Evolutionary conservation across 1,140 invertebrate species (phyloP), one percentile per base, ranked within the genome.

Genomic region (Bombus fervidus): DNA sequence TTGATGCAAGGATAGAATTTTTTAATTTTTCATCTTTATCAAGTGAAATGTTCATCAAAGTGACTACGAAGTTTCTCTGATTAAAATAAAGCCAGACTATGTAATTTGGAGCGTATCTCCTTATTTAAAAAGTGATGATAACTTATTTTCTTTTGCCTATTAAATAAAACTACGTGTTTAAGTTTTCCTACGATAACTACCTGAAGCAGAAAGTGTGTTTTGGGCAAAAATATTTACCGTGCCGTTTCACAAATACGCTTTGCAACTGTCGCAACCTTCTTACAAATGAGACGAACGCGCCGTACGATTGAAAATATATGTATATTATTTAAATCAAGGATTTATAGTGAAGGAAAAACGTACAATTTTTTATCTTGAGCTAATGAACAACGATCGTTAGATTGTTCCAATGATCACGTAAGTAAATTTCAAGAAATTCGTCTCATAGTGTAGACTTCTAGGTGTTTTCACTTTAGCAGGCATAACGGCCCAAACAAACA

Each of bases 401-500:
- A 47, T 8, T 64, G 59, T 71, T 62, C 18, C 28, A 22, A 71
- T 39, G 28, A 28, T 13, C 39, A 34, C 68, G 47, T n/a, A 64
- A 79, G 31, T 31, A 37, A 28, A 25, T 13, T 66, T 47, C 10
- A 72, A 74, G 62, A 89, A 80, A 86, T 89, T 86, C 39, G 28
- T 53, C 41, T 22, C 43, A 22, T 81, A 80, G 37, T 64, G 77
- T 69, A 88, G 22, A 78, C 43, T 80, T 68, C 87, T 78, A 90
- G 91, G 88, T 90, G 91, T 92, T 94, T 94, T 94, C 93, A 94
- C 93, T 94, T 93, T 93, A 92, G 92, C 92, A 92, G 92, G 91
- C 90, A 94, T 95, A 95, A 95, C 94, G 94, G 94, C 94, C 93
- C 92, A 94, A 92, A 93, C 93, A 94, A 95, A 95, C 91, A 93